Conservation (phyloP, 1,140 invertebrate genomes). For the Papilio aristodemus region DNA sequence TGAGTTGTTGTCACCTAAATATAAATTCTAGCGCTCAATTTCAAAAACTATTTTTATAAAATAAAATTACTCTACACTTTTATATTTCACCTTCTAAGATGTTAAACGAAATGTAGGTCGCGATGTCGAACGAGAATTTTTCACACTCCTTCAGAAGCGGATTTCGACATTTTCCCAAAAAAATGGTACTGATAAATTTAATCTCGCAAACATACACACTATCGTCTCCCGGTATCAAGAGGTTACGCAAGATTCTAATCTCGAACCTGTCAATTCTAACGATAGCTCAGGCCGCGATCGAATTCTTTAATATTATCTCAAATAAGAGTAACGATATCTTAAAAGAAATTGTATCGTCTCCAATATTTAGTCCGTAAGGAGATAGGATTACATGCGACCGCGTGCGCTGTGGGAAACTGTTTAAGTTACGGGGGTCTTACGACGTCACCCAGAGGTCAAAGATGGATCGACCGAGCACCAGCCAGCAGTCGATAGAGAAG, state of each 20-base stretch:
- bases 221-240: slow-evolving; percentile 50
- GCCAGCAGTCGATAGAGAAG: slow-evolving; percentile 68
- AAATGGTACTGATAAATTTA: slow-evolving; percentile 43
- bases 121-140: slow-evolving; percentile 15
- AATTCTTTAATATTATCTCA: slow-evolving; percentile 61
- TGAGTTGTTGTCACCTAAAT: background rate
- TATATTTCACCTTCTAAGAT: background rate
- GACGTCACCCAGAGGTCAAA: slow-evolving; percentile 37
- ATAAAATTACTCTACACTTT: too few species aligned
- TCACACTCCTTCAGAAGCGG: slow-evolving; percentile 39
- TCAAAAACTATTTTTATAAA: too few species aligned
- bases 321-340: slow-evolving; percentile 48
- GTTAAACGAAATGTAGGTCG: slow-evolving; percentile 37
- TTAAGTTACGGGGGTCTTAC: slow-evolving; percentile 48
- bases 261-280: slow-evolving; percentile 62
- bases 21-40: too few species aligned
- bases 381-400: slow-evolving; percentile 51
- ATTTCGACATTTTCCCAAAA: slow-evolving; percentile 51
- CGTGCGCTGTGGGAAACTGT: slow-evolving; percentile 34
- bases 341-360: slow-evolving; percentile 34
- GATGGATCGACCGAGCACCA: slow-evolving; percentile 72
- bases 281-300: slow-evolving; percentile 53
- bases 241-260: slow-evolving; percentile 71
- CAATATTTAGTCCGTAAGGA: slow-evolving; percentile 48
- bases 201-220: slow-evolving; percentile 44